phyloP scores from a whole-genome alignment of 2,888 invertebrate species.

The Cynaeus angustus region DNA sequence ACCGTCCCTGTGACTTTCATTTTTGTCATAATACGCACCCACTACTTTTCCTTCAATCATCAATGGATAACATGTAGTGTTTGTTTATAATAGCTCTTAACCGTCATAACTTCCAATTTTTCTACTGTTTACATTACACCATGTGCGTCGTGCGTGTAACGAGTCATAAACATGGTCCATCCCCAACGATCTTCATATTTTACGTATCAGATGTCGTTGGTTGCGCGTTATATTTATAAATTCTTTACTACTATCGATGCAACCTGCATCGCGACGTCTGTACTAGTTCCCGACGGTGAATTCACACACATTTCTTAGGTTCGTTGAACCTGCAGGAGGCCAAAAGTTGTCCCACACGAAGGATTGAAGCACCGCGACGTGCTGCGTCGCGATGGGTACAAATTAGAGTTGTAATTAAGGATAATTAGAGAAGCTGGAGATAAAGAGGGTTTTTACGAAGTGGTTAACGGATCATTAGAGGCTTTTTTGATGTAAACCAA shows the following conservation, averaged over 20 bases:
- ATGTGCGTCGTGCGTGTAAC: constrained; percentile 31
- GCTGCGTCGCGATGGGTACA: constrained; percentile 10
- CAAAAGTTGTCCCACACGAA: constrained; percentile 22
- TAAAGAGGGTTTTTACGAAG: neutral
- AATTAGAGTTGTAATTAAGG: constrained; percentile 12
- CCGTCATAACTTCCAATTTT: constrained; percentile 11
- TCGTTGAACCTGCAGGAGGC: constrained; percentile 40
- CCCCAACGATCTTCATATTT: constrained; percentile 19
- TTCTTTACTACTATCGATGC: constrained; percentile 35
- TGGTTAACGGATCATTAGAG: neutral
- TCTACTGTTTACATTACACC: constrained; percentile 22
- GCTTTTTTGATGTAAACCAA: too few species aligned
- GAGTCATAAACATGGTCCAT: constrained; percentile 23
- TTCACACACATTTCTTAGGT: constrained; percentile 40
- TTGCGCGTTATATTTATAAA: constrained; percentile 28
- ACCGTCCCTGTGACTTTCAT: neutral
- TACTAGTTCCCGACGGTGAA: constrained; percentile 34
- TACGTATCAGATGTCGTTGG: constrained; percentile 32
- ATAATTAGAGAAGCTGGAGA: constrained; percentile 1
- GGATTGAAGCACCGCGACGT: constrained; percentile 35
- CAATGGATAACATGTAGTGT: neutral
- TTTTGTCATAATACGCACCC: neutral
- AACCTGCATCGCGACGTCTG: constrained; percentile 44
- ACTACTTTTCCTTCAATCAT: constrained; percentile 2
- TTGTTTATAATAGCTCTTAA: constrained; percentile 23